A percentile compares a stretch with the other conserved stretches of the same genome.
Evolutionary conservation across 1,140 invertebrate species (phyloP).

Genomic region (Trichomalopsis sarcophagae): DNA sequence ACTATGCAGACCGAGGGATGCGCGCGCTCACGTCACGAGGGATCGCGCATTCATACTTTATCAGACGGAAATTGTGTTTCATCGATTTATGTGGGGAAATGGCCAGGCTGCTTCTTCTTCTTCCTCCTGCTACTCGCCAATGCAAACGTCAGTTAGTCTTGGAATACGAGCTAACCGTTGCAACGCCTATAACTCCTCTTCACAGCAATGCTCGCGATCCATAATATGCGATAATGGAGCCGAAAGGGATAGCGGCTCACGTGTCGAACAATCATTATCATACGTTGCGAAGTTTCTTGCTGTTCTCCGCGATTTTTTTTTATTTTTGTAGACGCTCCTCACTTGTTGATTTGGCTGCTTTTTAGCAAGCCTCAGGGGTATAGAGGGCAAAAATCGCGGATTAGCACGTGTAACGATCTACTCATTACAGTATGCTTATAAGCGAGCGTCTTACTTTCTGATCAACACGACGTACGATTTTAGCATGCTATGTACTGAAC

Average conservation of each 20-base stretch:
- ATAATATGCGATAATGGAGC: not conserved
- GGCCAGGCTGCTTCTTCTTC: not conserved
- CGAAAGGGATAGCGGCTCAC: not conserved
- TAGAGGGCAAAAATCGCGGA: no score
- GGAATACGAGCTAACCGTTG: slow-evolving; percentile 11
- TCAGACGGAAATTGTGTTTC: slow-evolving; percentile 28
- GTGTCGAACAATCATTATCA: slow-evolving; percentile 32
- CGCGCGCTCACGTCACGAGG: not conserved
- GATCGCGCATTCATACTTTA: not conserved
- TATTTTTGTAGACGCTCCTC: not conserved
- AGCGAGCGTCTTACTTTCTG: no score
- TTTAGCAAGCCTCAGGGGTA: not conserved
- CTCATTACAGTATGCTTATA: no score
- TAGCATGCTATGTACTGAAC: no score
- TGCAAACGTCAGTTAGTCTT: slow-evolving; percentile 39
- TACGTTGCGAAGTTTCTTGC: not conserved
- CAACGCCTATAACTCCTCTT: slow-evolving; percentile 24
- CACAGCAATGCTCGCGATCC: slow-evolving; percentile 22
- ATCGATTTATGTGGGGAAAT: slow-evolving; percentile 34
- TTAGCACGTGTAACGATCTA: no score
- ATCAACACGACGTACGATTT: no score
- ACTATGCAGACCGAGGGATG: no score
- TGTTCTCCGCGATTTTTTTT: not conserved
- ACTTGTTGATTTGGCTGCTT: not conserved
- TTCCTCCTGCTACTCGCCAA: not conserved